Conservation (phyloP, 2,888 invertebrate genomes). For the Temnothorax unifasciatus region DNA sequence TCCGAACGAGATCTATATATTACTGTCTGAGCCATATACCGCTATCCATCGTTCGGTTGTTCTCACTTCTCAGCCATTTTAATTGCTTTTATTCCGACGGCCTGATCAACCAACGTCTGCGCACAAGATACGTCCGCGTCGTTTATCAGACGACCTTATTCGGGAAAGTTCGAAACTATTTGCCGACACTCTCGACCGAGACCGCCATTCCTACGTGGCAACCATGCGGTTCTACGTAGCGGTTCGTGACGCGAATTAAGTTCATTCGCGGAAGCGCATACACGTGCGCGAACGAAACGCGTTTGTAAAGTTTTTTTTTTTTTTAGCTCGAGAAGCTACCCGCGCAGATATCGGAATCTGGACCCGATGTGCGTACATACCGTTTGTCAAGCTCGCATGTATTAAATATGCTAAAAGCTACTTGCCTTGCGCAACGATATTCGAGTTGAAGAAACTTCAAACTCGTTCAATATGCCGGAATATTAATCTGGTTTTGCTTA, state of each 20-base stretch:
- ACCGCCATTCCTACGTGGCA: constrained; percentile 34
- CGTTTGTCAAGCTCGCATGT: constrained; percentile 18
- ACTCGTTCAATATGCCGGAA: background rate
- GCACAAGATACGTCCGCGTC: constrained; percentile 47
- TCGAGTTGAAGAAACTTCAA: background rate
- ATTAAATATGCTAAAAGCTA: background rate
- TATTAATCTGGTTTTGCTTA: background rate
- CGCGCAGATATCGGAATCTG: background rate
- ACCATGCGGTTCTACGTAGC: constrained; percentile 41
- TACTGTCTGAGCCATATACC: constrained; percentile 54
- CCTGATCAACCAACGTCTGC: constrained; percentile 32
- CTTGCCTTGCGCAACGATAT: background rate
- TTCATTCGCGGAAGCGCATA: constrained; percentile 33
- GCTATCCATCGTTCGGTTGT: constrained; percentile 31
- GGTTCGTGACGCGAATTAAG: constrained; percentile 54
- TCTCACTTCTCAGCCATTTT: constrained; percentile 32
- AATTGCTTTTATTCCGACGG: constrained; percentile 53
- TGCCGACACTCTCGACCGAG: constrained; percentile 46
- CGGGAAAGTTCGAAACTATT: constrained; percentile 58
- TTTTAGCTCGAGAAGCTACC: background rate
- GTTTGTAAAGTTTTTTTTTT: background rate
- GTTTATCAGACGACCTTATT: constrained; percentile 60
- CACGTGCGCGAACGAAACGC: constrained; percentile 29
- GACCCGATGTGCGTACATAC: constrained; percentile 12
- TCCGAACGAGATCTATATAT: constrained; percentile 66